Base-by-base conservation (phyloP, 1,140 invertebrate species). In the Aphidius gifuensis region DNA sequence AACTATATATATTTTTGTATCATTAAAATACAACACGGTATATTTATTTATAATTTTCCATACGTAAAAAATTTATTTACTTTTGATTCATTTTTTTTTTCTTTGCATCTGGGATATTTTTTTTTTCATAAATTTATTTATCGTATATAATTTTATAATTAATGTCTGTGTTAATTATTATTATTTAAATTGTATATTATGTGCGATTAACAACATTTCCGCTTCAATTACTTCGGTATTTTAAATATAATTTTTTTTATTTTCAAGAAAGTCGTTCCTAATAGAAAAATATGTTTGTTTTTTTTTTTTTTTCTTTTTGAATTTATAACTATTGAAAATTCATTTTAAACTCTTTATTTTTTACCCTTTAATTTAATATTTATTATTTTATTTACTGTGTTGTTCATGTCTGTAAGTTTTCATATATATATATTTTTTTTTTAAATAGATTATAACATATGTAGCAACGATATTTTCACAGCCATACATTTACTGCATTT, bases 381-480 rank as follows among this genome's bases (percentile, higher is more conserved):
- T 16, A 21, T 60, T 42, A 58, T 53, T 62, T 40, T 60, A 58
- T 23, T 60, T 48, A 23, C 8, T n/a, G n/a, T n/a, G 11, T 50
- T 42, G 51, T 11, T 45, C 45, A 53, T 56, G 39, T 46, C 51
- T 39, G n/a, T 23, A 21, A 42, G 44, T 32, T 53, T 49, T 55
- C 50, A 51, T 61, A 55, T 47, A 65, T 48, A 53, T 60, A 50
- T 63, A 57, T 53, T 54, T 16, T 16, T 16, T 38, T 62, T 49
- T 54, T 48, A 54, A 57, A 46, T 55, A 49, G 60, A 61, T 55
- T 45, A 60, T 59, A 62, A 60, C 58, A 66, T 63, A 60, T 32
- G 58, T 60, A 61, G 61, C 64, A 66, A 66, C 62, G 62, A 61
- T 60, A 53, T 39, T 63, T 66, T 66, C 61, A 66, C 64, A 66